Base-by-base conservation (phyloP, 1,140 invertebrate species). In the Apis mellifera region DNA sequence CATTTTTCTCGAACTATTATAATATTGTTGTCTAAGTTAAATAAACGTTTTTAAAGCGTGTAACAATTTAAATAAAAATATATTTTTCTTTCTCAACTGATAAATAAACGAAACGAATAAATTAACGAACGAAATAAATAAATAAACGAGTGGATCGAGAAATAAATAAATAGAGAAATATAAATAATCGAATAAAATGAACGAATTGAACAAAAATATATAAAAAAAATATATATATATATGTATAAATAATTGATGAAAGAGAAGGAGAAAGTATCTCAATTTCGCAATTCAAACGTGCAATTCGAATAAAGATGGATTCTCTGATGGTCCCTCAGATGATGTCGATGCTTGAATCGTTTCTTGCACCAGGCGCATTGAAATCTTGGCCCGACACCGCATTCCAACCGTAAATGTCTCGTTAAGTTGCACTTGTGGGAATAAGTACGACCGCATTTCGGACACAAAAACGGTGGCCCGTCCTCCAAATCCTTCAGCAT, bases 341-440 rank as follows among this genome's bases (percentile, higher is more conserved):
- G 93, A 79, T 94, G 93, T 15, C 93, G 93, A 87, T 95, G 95
- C 81, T 94, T 95, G 83, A 94, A 94, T 64, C 93, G 92, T 74
- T 93, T 93, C 17, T 92, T 91, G 87, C 95, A 95, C 57, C 91
- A 89, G 1, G 86, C 84, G 71, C 95, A 96, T 23, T 93, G 91
- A 88, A 95, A 95, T 87, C 94, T 92, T 3, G 95, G 95, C 15
- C 92, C 92, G 21, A 95, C 93, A n/a, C 95, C 95, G 82, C 95
- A 96, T 78, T 95, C 95, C 77, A 95, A 93, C 62, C 94, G 93
- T 70, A 92, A 89, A 82, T 95, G 95, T 48, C 94, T 89, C 50
- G 90, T 90, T 52, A 95, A 80, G 82, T 93, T 94, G 74, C 91
- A 92, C 78, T 93, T 94, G 68, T 93, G 92, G 9, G 91, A 90